Evolutionary conservation across 2,888 invertebrate species (phyloP).

Genomic region (Papilio elwesi): DNA sequence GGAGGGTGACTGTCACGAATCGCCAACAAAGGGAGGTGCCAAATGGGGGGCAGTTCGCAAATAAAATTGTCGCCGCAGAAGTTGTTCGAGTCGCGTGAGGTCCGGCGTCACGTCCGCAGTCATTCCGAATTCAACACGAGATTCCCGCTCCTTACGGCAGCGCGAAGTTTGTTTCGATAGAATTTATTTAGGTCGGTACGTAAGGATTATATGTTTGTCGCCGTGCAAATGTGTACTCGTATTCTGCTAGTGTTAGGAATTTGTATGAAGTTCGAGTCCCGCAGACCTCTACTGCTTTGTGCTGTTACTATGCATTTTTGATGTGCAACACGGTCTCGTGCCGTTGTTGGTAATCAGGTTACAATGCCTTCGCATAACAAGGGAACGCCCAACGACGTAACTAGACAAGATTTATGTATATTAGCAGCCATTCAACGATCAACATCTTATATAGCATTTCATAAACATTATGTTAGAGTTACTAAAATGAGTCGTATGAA

Average conservation of each 20-base stretch:
- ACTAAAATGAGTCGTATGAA: background rate
- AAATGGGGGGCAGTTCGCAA: conserved; percentile 63
- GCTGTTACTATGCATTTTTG: conserved; percentile 29
- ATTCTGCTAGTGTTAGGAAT: conserved; percentile 24
- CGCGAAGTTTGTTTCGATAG: conserved; percentile 68
- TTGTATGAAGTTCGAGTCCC: conserved; percentile 26
- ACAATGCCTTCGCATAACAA: conserved; percentile 15
- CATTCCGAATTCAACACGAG: conserved; percentile 71
- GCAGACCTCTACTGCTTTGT: conserved; percentile 32
- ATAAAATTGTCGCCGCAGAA: conserved; percentile 67
- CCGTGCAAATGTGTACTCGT: conserved; percentile 39
- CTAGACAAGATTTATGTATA: too few species aligned
- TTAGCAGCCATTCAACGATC: too few species aligned
- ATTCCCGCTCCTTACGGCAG: conserved; percentile 52
- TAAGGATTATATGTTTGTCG: conserved; percentile 39
- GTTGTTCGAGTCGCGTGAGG: conserved; percentile 57
- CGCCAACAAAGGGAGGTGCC: conserved; percentile 60
- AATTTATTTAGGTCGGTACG: conserved; percentile 51
- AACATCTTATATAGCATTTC: too few species aligned
- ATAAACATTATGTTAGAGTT: background rate
- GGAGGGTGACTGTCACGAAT: conserved; percentile 50
- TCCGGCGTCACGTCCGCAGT: conserved; percentile 51
- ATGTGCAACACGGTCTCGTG: conserved; percentile 10
- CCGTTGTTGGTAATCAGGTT: conserved; percentile 17
- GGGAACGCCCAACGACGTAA: background rate